Percentiles rank a stretch among this genome's conserved stretches.
phyloP scores from a whole-genome alignment of 2,113 vertebrate species.

The Corythornis madagascariensis region DNA sequence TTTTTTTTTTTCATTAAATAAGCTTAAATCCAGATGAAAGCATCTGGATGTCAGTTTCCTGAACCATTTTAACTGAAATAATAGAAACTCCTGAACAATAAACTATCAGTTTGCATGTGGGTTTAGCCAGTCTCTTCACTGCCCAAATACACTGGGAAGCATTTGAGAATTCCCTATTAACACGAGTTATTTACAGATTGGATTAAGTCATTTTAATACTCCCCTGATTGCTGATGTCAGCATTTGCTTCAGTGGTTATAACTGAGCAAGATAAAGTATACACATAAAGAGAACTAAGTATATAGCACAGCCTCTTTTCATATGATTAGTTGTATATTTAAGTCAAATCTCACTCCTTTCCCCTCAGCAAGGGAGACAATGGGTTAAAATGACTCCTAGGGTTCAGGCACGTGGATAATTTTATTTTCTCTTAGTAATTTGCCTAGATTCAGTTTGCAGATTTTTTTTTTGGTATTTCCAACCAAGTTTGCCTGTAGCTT shows the following conservation, averaged over 20 bases:
- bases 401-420: background rate
- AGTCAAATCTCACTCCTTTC: background rate
- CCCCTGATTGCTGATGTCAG: background rate
- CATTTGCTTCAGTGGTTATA: background rate
- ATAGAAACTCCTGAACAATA: background rate
- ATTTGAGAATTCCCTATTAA: background rate
- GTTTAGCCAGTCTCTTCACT: background rate
- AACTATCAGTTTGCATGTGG: background rate
- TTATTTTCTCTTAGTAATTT: background rate
- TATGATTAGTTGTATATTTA: background rate
- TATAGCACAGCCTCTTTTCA: background rate
- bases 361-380: background rate
- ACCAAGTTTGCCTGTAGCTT: background rate
- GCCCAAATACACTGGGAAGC: background rate
- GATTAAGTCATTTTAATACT: background rate
- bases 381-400: background rate
- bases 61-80: background rate
- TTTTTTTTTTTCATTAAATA: conserved; percentile 7
- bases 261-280: background rate
- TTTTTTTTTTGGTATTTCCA: background rate
- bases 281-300: background rate
- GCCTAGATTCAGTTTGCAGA: background rate
- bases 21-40: conserved; percentile 8
- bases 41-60: conserved; percentile 14
- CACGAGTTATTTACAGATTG: background rate